Evolutionary conservation across 1,140 invertebrate genomes (phyloP), one percentile per base, ranked within the genome.

Genomic region (Drosophila lacteicornis): DNA sequence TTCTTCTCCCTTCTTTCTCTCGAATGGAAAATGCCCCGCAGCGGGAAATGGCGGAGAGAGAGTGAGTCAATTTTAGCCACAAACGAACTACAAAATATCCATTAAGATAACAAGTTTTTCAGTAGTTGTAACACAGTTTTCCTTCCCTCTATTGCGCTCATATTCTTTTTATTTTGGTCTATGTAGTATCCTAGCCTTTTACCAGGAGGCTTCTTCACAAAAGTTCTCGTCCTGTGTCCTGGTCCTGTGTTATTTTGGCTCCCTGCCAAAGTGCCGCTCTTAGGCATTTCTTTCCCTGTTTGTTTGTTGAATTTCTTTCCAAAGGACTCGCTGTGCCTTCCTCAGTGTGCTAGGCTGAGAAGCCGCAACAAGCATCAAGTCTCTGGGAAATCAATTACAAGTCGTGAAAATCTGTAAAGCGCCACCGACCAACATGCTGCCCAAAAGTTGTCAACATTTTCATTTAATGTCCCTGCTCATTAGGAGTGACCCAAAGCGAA

Each of bases 41-140:
- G 62, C 61, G 51, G 80, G 53, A 56, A 56, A 56, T 56, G 36
- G 53, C 50, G 45, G 33, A 61, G 13, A 53, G 49, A 42, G 80
- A 84, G 80, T 74, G 85, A 90, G 84, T 88, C 84, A 90, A 90
- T 88, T 88, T 88, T 65, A 75, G 69, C 84, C 85, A 90, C 84
- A 88, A 88, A 90, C 84, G 85, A 88, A 88, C 78, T 88, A 90
- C 84, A 88, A 88, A 88, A 88, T 88, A 88, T 90, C 84, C 85
- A 88, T 88, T 88, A 88, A 88, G 84, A 88, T 88, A 88, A 88
- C 84, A 88, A 88, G 84, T 88, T 88, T 79, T 90, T 87, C 83
- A 90, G 84, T 84, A 88, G 84, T 88, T 88, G 84, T 90, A 84
- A 88, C 84, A 88, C 79, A 78, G 79, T 76, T 84, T 69, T 55